Percentiles rank a stretch among this genome's conserved stretches.
These are phyloP conservation scores for Eilema sororculum DNA, from an alignment of 2,888 invertebrate genomes.

Conservation along the genomic window DNA sequence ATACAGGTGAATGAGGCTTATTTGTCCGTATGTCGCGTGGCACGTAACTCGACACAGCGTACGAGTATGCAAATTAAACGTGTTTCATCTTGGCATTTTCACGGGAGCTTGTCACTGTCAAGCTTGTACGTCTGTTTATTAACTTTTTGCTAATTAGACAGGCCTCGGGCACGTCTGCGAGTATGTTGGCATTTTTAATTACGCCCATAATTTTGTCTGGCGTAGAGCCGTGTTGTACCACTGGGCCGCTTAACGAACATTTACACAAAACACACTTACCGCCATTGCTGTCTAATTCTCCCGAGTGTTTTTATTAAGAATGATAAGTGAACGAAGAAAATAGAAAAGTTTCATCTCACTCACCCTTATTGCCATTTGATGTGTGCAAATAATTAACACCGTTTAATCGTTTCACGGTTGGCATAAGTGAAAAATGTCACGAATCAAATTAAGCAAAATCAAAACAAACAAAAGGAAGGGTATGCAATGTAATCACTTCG, in stretches of 20 bases:
- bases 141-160: constrained; percentile 87
- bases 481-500: constrained; percentile 83
- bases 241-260: constrained; percentile 61
- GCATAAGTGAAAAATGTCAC: constrained; percentile 74
- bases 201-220: constrained; percentile 79
- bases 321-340: constrained; percentile 41
- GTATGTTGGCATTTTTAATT: constrained; percentile 86
- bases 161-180: constrained; percentile 77
- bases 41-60: constrained; percentile 60
- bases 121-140: constrained; percentile 83
- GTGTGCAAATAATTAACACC: constrained; percentile 47
- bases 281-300: constrained; percentile 64
- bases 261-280: constrained; percentile 59
- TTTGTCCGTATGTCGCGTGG: constrained; percentile 41
- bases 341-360: constrained; percentile 22
- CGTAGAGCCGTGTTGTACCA: constrained; percentile 54
- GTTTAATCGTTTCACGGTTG: constrained; percentile 52
- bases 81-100: constrained; percentile 86
- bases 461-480: constrained; percentile 84
- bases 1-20: constrained; percentile 32
- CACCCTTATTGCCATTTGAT: constrained; percentile 9
- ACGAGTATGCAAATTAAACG: constrained; percentile 83
- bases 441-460: constrained; percentile 83
- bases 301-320: constrained; percentile 70
- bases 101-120: constrained; percentile 85